Evolutionary conservation across 2,888 invertebrate genomes (phyloP).

Genomic region (Dermolepida albohirtum): DNA sequence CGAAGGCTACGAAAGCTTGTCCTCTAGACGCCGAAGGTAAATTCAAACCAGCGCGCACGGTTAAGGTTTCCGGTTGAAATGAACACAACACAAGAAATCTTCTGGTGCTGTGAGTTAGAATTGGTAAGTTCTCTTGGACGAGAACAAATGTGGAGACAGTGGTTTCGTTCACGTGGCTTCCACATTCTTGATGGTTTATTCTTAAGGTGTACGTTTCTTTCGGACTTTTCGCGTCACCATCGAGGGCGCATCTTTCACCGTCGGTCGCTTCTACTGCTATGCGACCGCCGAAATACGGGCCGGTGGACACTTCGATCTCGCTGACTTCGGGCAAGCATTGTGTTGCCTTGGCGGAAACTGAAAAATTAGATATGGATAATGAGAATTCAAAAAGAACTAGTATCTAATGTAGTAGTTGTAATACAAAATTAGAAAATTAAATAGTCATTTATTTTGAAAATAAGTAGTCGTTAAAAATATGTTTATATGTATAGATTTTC

Average conservation of each 20-base stretch:
- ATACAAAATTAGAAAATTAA: too few relatives aligned
- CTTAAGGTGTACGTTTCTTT: constrained; percentile 79
- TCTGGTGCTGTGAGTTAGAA: constrained; percentile 80
- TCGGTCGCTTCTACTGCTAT: constrained; percentile 81
- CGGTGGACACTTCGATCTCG: constrained; percentile 85
- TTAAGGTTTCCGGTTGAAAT: constrained; percentile 84
- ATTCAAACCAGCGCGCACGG: constrained; percentile 82
- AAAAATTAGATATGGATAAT: constrained; percentile 32
- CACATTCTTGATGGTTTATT: constrained; percentile 79
- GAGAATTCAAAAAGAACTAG: too few relatives aligned
- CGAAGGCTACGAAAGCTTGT: constrained; percentile 58
- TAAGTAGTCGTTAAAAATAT: too few relatives aligned
- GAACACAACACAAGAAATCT: constrained; percentile 85
- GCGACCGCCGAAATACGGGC: constrained; percentile 83
- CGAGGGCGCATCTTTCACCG: constrained; percentile 78
- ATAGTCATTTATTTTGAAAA: too few relatives aligned
- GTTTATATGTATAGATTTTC: too few relatives aligned
- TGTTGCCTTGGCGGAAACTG: constrained; percentile 85
- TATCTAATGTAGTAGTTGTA: too few relatives aligned
- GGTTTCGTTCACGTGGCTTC: constrained; percentile 80
- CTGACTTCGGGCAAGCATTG: constrained; percentile 84
- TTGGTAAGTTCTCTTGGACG: constrained; percentile 85
- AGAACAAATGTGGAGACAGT: constrained; percentile 85
- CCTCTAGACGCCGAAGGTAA: constrained; percentile 70
- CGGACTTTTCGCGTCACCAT: constrained; percentile 79